A percentile compares a stretch with the other conserved stretches of the same genome.
Evolutionary conservation across 2,113 vertebrate species (phyloP).

Genomic region (Miniopterus natalensis): DNA sequence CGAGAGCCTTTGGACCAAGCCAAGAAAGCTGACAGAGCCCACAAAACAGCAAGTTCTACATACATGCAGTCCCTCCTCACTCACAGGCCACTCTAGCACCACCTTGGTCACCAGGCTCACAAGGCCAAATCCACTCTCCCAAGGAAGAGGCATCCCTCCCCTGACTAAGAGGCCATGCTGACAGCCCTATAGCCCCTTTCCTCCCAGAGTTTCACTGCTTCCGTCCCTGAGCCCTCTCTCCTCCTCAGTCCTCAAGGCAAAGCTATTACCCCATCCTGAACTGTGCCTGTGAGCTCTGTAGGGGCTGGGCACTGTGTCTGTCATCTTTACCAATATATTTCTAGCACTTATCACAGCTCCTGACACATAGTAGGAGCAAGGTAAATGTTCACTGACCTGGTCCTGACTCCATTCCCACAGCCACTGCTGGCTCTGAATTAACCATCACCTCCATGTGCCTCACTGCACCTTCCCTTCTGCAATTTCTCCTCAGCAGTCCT

Average conservation of each 20-base stretch:
- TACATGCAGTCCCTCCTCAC: not conserved
- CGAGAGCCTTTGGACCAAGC: not conserved
- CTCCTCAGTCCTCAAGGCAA: not conserved
- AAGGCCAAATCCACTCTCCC: not conserved
- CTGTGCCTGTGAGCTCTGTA: not conserved
- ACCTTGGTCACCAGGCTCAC: not conserved
- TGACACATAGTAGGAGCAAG: not conserved
- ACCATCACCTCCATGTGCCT: not conserved
- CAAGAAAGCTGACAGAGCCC: not conserved
- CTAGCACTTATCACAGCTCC: not conserved
- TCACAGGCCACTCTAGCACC: not conserved
- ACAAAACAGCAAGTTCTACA: not conserved
- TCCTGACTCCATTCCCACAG: not conserved
- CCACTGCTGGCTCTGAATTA: not conserved
- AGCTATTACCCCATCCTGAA: not conserved
- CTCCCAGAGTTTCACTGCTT: not conserved
- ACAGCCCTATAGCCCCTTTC: not conserved
- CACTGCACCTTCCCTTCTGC: no score
- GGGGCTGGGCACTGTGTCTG: not conserved
- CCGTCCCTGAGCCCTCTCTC: not conserved
- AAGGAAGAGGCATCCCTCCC: not conserved
- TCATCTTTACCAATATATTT: not conserved
- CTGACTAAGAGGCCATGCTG: not conserved
- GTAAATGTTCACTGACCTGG: not conserved
- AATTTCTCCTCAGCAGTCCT: not conserved